Evolutionary conservation across 1,140 invertebrate species (phyloP).

Genomic region (Anadara kagoshimensis): DNA sequence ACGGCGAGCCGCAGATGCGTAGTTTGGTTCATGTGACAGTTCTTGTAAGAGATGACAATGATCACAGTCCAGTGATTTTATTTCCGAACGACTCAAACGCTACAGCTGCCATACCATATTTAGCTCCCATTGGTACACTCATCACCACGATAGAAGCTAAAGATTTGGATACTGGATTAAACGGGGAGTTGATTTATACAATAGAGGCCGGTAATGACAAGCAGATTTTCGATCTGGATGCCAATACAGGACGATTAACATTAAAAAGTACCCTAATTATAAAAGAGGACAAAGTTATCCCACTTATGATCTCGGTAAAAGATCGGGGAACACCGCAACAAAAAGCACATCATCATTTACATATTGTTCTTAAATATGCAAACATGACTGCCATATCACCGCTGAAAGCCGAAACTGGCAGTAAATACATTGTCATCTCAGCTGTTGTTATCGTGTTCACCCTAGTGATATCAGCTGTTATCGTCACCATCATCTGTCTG

Average conservation of each 20-base stretch:
- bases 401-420: constrained; percentile 16
- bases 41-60: constrained; percentile 84
- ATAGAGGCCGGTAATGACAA: constrained; percentile 89
- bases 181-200: constrained; percentile 88
- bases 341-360: constrained; percentile 40
- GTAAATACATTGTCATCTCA: constrained; percentile 58
- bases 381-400: constrained; percentile 48
- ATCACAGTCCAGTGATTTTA: constrained; percentile 87
- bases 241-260: constrained; percentile 50
- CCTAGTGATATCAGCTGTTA: constrained; percentile 54
- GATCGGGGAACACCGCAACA: constrained; percentile 50
- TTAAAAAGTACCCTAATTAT: constrained; percentile 42
- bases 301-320: constrained; percentile 48
- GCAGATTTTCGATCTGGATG: constrained; percentile 79
- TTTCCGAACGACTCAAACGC: constrained; percentile 57
- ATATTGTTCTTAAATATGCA: constrained; percentile 53
- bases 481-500: constrained; percentile 56
- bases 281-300: constrained; percentile 43
- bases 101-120: constrained; percentile 54
- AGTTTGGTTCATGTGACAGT: constrained; percentile 84
- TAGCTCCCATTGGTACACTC: constrained; percentile 40
- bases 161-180: constrained; percentile 88
- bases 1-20: constrained; percentile 84
- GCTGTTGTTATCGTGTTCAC: constrained; percentile 60
- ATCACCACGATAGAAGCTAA: constrained; percentile 77